These are phyloP conservation scores for Sander vitreus DNA, from an alignment of 2,113 vertebrate species.

Conservation along the genomic window DNA sequence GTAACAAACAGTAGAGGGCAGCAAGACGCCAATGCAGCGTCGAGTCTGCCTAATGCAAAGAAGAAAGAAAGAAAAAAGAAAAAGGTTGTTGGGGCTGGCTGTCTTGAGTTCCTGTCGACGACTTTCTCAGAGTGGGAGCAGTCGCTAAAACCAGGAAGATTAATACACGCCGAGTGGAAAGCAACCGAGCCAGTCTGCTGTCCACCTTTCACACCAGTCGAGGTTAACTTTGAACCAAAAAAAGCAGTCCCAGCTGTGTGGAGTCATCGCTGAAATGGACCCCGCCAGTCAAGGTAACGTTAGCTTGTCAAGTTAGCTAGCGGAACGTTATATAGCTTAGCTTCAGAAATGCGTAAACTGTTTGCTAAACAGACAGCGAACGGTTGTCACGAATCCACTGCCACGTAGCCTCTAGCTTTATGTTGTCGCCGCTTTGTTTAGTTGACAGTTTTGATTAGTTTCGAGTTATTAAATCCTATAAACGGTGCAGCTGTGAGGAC, in stretches of 20 bases:
- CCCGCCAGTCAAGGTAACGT: conserved; percentile 85
- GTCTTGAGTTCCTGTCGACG: conserved; percentile 50
- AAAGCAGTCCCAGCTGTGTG: neutral
- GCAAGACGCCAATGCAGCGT: no score
- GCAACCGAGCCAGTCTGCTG: neutral
- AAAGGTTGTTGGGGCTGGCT: conserved; percentile 10
- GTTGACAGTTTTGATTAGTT: neutral
- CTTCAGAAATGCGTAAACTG: neutral
- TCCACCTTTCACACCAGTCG: neutral
- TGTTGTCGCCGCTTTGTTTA: accelerated
- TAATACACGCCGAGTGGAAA: neutral
- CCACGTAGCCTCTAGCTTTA: accelerated
- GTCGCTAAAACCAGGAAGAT: neutral
- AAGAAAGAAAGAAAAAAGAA: no score
- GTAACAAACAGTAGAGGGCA: no score
- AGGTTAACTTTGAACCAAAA: neutral
- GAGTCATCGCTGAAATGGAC: conserved; percentile 78
- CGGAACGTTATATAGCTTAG: conserved; percentile 5
- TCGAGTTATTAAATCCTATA: accelerated
- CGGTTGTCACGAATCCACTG: accelerated
- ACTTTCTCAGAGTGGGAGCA: conserved; percentile 33
- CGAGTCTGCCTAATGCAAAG: no score
- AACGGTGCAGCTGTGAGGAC: neutral
- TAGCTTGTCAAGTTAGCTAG: conserved; percentile 53
- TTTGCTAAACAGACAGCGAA: neutral